Conservation (phyloP, 2,888 invertebrate species). For the Agelastica alni region DNA sequence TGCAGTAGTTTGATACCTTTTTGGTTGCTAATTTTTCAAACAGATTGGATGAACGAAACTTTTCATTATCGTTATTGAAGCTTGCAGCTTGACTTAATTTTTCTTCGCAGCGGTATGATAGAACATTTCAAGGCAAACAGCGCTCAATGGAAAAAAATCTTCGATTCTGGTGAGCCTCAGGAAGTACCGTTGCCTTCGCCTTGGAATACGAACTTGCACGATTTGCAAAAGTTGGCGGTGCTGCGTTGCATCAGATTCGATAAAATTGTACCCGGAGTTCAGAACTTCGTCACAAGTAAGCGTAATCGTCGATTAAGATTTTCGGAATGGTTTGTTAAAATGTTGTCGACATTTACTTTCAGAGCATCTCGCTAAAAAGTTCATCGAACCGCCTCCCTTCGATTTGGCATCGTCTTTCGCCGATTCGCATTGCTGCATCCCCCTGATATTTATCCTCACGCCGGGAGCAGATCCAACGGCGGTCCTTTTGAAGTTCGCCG, state of each 20-base stretch:
- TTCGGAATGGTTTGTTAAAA: neutral
- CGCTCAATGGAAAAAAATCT: conserved; percentile 71
- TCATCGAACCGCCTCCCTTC: conserved; percentile 89
- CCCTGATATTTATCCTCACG: conserved; percentile 87
- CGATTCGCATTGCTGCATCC: conserved; percentile 87
- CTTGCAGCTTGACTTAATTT: no score
- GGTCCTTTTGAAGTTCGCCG: conserved; percentile 86
- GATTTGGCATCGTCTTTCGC: conserved; percentile 81
- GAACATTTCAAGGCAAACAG: conserved; percentile 65
- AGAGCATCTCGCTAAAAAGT: conserved; percentile 76
- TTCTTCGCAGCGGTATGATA: conserved; percentile 70
- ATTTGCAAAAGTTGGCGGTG: conserved; percentile 77
- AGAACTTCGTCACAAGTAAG: conserved; percentile 53
- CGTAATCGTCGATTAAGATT: conserved; percentile 4
- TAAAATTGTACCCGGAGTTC: conserved; percentile 81
- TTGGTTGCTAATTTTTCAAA: no score
- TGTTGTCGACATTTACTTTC: no score
- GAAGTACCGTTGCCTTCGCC: conserved; percentile 68
- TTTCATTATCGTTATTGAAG: no score
- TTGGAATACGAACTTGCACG: conserved; percentile 66
- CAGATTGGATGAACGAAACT: no score
- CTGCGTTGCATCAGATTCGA: conserved; percentile 84
- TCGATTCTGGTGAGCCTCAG: conserved; percentile 78
- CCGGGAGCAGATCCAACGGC: conserved; percentile 94
- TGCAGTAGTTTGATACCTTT: no score